Base-by-base conservation (phyloP, 1,140 invertebrate genomes). In the Chionoecetes opilio region DNA sequence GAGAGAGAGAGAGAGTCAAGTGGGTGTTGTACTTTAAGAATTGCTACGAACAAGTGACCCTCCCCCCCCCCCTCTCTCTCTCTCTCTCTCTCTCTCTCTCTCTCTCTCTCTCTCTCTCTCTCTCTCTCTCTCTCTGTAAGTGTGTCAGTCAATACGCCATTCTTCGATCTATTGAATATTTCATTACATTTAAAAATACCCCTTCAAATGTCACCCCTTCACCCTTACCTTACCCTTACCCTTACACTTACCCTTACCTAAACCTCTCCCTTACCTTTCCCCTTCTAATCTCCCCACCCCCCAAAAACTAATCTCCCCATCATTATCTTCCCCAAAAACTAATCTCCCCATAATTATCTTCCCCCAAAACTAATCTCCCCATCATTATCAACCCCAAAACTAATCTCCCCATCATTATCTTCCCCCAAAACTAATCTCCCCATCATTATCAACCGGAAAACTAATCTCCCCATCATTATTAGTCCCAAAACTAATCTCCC, bases 1-100 rank as follows among this genome's bases (percentile, higher is more conserved):
- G 46, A 17, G 31, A 8, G 88, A 53, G 88, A 41, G 14, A 53
- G 41, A 41, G 87, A 90, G 38, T 41, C 38, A 41, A 41, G 38
- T 41, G 29, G 2, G 2, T 34, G 34, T 85, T 0, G 26, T 31
- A 26, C 29, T 92, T 37, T 87, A 53, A 17, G 9, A 37, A 38
- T 34, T 89, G 5, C 29, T 89, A n/a, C 37, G 21, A 37, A 89
- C 11, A 37, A 41, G 31, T 86, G 32, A 34, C 29, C 38, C 31
- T 89, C 32, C 35, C 87, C n/a, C 37, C n/a, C 87, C 35, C 87
- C 9, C 87, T 89, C 87, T 89, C 87, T 89, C 87, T 89, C 87
- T 41, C 14, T 34, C 82, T 85, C 82, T 85, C 14, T 86, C n/a
- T 86, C 84, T 89, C 37, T 89, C n/a, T 86, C 84, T 86, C 84